Base-by-base conservation (phyloP, 2,797 vertebrate species). In the Sciurus vulgaris region DNA sequence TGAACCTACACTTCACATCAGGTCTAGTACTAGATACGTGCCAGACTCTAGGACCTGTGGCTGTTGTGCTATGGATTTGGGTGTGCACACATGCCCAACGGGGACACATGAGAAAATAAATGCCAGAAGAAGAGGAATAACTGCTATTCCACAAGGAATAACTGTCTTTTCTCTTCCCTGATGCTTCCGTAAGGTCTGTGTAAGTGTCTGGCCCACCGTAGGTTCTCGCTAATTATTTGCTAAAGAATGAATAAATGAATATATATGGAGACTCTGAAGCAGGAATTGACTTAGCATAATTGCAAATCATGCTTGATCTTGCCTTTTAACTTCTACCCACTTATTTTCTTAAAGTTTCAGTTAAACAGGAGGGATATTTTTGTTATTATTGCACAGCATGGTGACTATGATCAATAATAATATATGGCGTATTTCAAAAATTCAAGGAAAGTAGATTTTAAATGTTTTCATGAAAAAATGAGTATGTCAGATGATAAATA, bases 301-400 rank as follows among this genome's bases (percentile, higher is more conserved):
- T 72, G 12, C 4, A 93, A 94, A 18, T 24, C 30, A 35, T 20
- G 0, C 11, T 15, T 28, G 15, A 89, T 35, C 0, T 15, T 73
- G 13, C 14, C 76, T 82, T 86, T 84, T n/a, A 51, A 47, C 61
- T 81, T 85, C 33, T 61, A 83, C 17, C 28, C 11, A 74, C 7
- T 82, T 33, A 38, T 59, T 88, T 86, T 77, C 70, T 72, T 69
- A 84, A 83, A 67, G 14, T 56, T 86, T 54, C 24, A 69, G 12
- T 93, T 81, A 41, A 15, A 24, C 4, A 56, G n/a, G 1, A 70
- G 18, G 44, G 47, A 54, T 67, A 15, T 73, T 30, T 49, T 49
- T 38, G 10, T 14, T 1, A 81, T 35, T 73, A 30, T 38, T 33
- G 3, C 24, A 41, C 18, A 33, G 4, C 9, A 1, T 63, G 24